phyloP scores from a whole-genome alignment of 2,797 vertebrate species.

The Varecia variegata region DNA sequence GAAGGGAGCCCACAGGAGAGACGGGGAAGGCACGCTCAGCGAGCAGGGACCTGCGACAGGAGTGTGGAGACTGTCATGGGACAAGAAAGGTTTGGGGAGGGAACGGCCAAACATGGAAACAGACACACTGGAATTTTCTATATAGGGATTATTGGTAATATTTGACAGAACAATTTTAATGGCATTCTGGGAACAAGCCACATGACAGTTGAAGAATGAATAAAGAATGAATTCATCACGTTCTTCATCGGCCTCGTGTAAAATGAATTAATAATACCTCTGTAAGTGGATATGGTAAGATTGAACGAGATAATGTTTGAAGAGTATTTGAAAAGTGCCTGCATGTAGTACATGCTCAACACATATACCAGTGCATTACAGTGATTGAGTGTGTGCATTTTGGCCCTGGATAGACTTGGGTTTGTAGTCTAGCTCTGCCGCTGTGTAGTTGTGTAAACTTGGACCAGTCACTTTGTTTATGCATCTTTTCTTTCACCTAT shows the following conservation, averaged over 20 bases:
- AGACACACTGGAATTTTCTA: neutral
- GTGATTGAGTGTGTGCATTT: neutral
- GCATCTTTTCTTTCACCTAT: neutral
- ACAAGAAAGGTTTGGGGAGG: neutral
- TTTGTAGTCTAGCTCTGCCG: neutral
- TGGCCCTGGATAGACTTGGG: neutral
- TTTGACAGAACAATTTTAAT: conserved; percentile 1
- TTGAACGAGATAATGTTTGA: neutral
- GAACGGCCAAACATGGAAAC: neutral
- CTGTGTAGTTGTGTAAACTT: neutral
- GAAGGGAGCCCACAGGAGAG: neutral
- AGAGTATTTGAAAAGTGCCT: neutral
- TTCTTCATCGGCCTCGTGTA: neutral
- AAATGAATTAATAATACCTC: neutral
- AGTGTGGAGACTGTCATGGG: neutral
- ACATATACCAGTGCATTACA: neutral
- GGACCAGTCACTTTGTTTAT: neutral
- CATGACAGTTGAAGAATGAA: neutral
- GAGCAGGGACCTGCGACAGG: neutral
- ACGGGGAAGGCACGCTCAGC: neutral
- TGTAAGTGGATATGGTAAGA: neutral
- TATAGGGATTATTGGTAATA: neutral
- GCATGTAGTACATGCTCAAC: neutral
- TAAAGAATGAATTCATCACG: neutral
- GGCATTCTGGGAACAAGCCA: neutral